Evolutionary conservation across 2,797 vertebrate species (phyloP), one percentile per base, ranked within the genome.

Genomic region (Anas capensis): DNA sequence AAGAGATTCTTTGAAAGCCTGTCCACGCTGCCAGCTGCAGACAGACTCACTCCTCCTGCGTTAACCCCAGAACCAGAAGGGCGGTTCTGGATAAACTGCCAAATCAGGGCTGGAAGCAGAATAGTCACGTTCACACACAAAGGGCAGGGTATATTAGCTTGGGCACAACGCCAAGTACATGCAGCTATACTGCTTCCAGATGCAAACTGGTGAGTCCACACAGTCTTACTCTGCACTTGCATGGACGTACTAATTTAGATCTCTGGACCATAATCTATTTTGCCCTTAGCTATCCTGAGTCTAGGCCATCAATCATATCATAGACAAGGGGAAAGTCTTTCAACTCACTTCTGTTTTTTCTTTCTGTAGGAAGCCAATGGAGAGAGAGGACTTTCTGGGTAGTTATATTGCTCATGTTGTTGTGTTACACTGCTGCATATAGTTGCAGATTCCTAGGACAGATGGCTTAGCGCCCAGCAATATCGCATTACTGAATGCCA

Each of bases 131-230:
- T 96, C 93, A 76, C 93, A 95, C 93, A 96, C 80, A 95, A 95
- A 95, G 93, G 96, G 77, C 93, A 96, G 91, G 88, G 93, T 95
- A 65, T 95, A 93, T 95, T 91, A 86, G 64, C 69, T 95, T 84
- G 90, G 96, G 96, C 94, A 38, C 19, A 33, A 20, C 0, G 88
- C 96, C 96, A 96, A 92, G 88, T 95, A 94, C 96, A 95, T 72
- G 96, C 69, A 95, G 80, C 91, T 97, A 86, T 95, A 95, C 94
- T 94, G 90, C 80, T 97, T 97, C 96, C 96, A 97, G 96, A 97
- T 97, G 96, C 94, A 95, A 92, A 95, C 77, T 96, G 80, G 90
- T 95, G 90, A 95, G 88, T 95, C 94, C 95, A 88, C 27, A 2
- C 91, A 33, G 82, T 78, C 79, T 79, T 83, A 15, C 51, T 61